phyloP scores from a whole-genome alignment of 2,888 invertebrate species.

The Biston stratarius region DNA sequence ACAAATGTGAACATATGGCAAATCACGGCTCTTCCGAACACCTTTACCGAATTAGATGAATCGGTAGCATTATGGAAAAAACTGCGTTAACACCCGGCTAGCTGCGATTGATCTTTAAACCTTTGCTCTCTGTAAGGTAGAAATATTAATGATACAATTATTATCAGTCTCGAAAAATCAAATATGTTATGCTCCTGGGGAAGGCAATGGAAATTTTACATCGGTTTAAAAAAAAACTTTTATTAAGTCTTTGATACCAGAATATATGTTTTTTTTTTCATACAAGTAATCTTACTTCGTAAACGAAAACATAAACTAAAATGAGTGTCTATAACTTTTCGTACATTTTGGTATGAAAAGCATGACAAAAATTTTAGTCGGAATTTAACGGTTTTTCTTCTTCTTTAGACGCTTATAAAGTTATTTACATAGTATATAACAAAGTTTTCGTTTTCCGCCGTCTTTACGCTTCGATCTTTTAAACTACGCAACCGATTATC shows the following conservation, averaged over 20 bases:
- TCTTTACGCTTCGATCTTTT: no score
- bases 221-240: not conserved
- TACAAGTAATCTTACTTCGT: no score
- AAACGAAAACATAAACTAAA: no score
- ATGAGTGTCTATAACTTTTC: no score
- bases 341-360: no score
- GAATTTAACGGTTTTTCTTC: no score
- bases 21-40: constrained; percentile 52
- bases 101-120: constrained; percentile 60
- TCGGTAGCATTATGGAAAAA: constrained; percentile 78
- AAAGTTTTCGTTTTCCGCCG: no score
- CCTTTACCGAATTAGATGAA: constrained; percentile 81
- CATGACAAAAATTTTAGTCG: no score
- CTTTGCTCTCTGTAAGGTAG: not conserved
- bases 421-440: no score
- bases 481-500: no score
- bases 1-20: constrained; percentile 44
- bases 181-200: not conserved
- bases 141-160: not conserved
- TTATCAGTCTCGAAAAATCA: not conserved
- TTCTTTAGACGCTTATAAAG: no score
- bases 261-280: no score
- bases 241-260: not conserved
- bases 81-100: constrained; percentile 80
- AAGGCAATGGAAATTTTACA: not conserved